Evolutionary conservation across 2,797 vertebrate species (phyloP).

Genomic region (Lepidocolaptes lacrymiger): DNA sequence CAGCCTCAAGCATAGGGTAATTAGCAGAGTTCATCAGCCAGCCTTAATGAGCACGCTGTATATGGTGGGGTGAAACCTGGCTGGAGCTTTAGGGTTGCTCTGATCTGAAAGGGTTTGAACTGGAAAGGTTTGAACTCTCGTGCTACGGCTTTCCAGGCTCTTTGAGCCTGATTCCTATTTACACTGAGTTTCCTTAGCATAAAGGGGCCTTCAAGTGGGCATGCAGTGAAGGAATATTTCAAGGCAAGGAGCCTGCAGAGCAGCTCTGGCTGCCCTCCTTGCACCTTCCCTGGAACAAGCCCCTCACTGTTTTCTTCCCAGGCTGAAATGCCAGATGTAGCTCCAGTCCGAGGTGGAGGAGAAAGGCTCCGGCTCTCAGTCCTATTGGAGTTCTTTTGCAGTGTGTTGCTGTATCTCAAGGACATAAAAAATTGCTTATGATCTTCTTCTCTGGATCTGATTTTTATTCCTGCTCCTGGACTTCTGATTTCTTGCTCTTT

Average conservation of each 20-base stretch:
- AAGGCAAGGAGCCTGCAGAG: slow-evolving; percentile 55
- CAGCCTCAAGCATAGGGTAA: not conserved
- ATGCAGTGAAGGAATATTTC: slow-evolving; percentile 56
- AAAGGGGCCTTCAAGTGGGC: slow-evolving; percentile 69
- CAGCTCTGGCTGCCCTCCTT: slow-evolving; percentile 33
- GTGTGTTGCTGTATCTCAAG: not conserved
- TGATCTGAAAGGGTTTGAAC: not conserved
- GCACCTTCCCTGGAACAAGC: slow-evolving; percentile 61
- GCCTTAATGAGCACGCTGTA: not conserved
- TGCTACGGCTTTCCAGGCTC: slow-evolving; percentile 10
- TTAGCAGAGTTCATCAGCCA: not conserved
- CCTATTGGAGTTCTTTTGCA: not conserved
- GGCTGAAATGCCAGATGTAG: slow-evolving; percentile 64
- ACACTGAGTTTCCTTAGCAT: slow-evolving; percentile 39
- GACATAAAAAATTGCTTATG: not conserved
- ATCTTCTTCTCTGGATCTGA: not conserved
- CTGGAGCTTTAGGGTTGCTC: not conserved
- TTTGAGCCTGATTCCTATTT: slow-evolving; percentile 51
- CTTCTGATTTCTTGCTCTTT: not conserved
- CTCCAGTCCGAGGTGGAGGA: slow-evolving; percentile 29
- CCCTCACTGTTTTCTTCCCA: slow-evolving; percentile 49
- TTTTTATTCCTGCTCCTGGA: not conserved
- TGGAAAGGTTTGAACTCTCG: not conserved
- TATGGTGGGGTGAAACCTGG: not conserved
- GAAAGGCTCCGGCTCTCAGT: not conserved